Conservation (phyloP, 2,888 invertebrate species). For the Tetranychus truncatus region DNA sequence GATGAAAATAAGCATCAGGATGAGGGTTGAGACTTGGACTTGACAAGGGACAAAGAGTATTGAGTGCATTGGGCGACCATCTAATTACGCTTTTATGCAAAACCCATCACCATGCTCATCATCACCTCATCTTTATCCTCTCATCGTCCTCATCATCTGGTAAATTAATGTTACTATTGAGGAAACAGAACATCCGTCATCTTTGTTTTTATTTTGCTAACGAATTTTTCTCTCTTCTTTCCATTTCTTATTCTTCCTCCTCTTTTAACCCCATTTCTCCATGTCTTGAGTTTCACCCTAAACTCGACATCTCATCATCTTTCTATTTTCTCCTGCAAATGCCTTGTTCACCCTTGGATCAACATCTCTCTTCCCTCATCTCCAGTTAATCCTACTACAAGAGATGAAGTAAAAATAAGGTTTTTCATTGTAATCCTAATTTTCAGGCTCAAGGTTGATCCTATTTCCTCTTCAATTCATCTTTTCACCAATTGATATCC, state of each 20-base stretch:
- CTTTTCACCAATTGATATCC: neutral
- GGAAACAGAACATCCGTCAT: neutral
- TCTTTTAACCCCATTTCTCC: neutral
- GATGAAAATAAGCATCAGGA: neutral
- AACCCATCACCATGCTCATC: neutral
- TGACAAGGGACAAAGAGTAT: neutral
- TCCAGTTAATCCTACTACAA: neutral
- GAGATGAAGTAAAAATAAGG: slow-evolving; percentile 2
- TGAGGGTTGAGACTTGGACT: neutral
- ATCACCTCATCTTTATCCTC: neutral
- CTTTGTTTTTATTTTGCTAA: neutral
- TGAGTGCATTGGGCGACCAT: neutral
- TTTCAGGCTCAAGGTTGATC: neutral
- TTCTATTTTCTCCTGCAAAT: neutral
- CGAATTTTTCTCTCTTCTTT: neutral
- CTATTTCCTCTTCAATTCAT: neutral
- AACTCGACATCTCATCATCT: neutral
- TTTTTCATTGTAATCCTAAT: slow-evolving; percentile 1
- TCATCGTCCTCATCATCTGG: neutral
- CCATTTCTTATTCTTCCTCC: neutral
- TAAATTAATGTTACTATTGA: neutral
- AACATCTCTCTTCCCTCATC: neutral
- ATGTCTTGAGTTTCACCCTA: neutral
- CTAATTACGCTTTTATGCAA: neutral
- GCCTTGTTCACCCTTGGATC: neutral